Base-by-base conservation (phyloP, 2,888 invertebrate species). In the Gandaritis pyraliata region DNA sequence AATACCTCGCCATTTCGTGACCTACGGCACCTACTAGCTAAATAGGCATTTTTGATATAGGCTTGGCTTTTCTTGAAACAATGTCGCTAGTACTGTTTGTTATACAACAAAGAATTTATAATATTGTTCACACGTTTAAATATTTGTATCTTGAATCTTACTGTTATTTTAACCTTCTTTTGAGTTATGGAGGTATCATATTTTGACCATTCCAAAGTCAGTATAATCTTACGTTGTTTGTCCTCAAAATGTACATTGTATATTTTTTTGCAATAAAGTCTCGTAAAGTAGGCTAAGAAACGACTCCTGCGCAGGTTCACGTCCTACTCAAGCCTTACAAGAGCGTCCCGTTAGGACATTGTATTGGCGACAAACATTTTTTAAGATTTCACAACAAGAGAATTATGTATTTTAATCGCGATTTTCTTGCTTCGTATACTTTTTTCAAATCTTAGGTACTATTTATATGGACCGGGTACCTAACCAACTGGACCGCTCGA, bases 271-370 rank as follows among this genome's bases (percentile, higher is more conserved):
- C 54, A 51, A 51, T 54, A 64, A 61, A 61, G 39, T 45, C 56
- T 52, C 64, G 57, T 70, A 77, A 82, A 81, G 68, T 76, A 72
- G 70, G 72, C 65, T 73, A 74, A 75, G 70, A 75, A 72, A 78
- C 70, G 74, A 80, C 76, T 73, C 75, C 73, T 68, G 74, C 75
- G 74, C 75, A 72, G 60, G 54, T 62, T 61, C 66, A 57, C 74
- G 68, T 72, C 75, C 80, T 75, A 80, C 80, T 74, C 76, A 68
- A 71, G 71, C 79, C 78, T 75, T 83, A 79, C 70, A 74, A 69
- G 77, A 72, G 51, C 52, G 68, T 75, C 72, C 82, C 81, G 82
- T 81, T 81, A 82, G 72, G 66, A 61, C 43, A 47, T 47, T 62
- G 54, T 58, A 49, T 46, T 38, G n/a, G 30, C 5, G 47, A n/a